These are phyloP conservation scores for Cerceris rybyensis DNA, from an alignment of 2,888 invertebrate species.

Conservation along the genomic window DNA sequence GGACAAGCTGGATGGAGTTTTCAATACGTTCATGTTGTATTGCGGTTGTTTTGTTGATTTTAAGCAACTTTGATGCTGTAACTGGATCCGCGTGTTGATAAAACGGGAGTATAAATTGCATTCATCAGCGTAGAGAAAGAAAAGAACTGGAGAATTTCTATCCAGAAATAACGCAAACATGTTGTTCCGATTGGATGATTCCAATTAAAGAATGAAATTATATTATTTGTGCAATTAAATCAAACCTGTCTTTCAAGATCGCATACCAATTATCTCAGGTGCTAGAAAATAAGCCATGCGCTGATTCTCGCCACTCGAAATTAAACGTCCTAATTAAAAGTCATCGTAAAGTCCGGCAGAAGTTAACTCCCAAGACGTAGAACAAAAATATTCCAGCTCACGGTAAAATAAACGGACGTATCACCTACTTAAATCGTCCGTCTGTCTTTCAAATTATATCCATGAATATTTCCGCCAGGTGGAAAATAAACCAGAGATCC, in stretches of 20 bases:
- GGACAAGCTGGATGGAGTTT: too few species aligned
- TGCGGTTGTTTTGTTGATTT: too few species aligned
- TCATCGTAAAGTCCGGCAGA: conserved; percentile 15
- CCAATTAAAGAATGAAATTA: conserved; percentile 40
- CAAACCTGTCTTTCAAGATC: conserved; percentile 10
- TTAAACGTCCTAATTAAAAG: conserved; percentile 34
- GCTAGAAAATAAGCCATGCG: conserved; percentile 24
- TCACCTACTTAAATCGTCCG: background rate
- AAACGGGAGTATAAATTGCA: too few species aligned
- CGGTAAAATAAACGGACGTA: conserved; percentile 7
- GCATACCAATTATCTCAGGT: conserved; percentile 15
- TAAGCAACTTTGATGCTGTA: too few species aligned
- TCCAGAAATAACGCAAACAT: background rate
- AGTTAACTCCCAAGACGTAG: background rate
- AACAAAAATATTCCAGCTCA: background rate
- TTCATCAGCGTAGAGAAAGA: too few species aligned
- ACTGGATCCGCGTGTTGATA: too few species aligned
- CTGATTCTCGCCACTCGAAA: background rate
- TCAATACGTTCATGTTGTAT: too few species aligned
- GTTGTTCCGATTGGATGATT: background rate
- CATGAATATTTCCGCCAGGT: background rate
- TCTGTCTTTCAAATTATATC: background rate
- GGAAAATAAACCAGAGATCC: conserved; percentile 4
- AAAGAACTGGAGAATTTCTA: too few species aligned
- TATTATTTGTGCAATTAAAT: conserved; percentile 33